Evolutionary conservation across 2,888 invertebrate genomes (phyloP).

Genomic region (Hoplodrina blanda): DNA sequence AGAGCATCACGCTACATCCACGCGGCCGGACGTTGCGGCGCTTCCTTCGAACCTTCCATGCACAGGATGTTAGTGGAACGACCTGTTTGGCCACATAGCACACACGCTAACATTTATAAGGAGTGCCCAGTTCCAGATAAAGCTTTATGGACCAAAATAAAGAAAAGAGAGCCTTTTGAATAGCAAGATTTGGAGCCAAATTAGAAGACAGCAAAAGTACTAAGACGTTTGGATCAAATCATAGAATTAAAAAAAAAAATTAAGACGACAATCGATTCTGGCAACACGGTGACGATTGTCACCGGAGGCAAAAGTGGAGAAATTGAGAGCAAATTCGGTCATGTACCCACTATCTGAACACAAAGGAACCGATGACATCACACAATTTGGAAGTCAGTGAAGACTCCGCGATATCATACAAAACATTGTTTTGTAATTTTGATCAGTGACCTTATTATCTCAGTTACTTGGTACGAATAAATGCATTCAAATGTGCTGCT

Average conservation of each 20-base stretch:
- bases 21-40: conserved; percentile 91
- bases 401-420: conserved; percentile 67
- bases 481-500: conserved; percentile 54
- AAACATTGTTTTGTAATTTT: conserved; percentile 76
- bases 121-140: conserved; percentile 49
- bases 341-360: conserved; percentile 74
- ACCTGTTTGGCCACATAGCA: conserved; percentile 69
- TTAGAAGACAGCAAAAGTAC: conserved; percentile 11
- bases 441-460: conserved; percentile 70
- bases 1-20: conserved; percentile 89
- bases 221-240: conserved; percentile 4
- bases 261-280: conserved; percentile 39
- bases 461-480: conserved; percentile 56
- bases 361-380: conserved; percentile 85
- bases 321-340: conserved; percentile 75
- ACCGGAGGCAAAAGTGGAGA: conserved; percentile 68
- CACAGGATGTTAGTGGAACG: conserved; percentile 82
- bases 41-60: conserved; percentile 86
- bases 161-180: conserved; percentile 10
- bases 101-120: conserved; percentile 43
- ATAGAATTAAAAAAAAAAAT: conserved; percentile 9
- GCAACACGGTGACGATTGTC: conserved; percentile 49
- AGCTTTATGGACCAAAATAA: conserved; percentile 9
- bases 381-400: conserved; percentile 71
- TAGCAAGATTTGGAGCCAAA: conserved; percentile 11